Percentiles rank a stretch among this genome's conserved stretches.
These are phyloP conservation scores for Esox lucius DNA, from an alignment of 2,797 vertebrate species.

Conservation along the genomic window DNA sequence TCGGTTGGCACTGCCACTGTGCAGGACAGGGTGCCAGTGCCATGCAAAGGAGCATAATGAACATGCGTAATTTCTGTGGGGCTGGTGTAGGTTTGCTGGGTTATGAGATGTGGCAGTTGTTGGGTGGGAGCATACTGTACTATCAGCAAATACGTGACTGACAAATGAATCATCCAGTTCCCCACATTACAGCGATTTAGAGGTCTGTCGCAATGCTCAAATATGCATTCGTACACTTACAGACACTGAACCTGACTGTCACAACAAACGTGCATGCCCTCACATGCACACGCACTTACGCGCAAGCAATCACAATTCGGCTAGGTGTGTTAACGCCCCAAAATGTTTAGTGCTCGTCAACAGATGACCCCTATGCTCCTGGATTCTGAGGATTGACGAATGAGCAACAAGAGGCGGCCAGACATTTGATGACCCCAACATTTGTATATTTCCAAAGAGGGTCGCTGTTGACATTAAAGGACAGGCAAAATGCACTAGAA, in stretches of 20 bases:
- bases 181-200: conserved; percentile 64
- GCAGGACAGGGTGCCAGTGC: conserved; percentile 61
- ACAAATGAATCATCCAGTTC: conserved; percentile 86
- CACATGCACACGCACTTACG: not conserved
- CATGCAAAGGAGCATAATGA: conserved; percentile 85
- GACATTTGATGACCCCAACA: too few species aligned
- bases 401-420: too few species aligned
- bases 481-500: not conserved
- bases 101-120: conserved; percentile 91
- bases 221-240: conserved; percentile 41
- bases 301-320: not conserved
- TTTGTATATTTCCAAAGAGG: not conserved
- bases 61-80: conserved; percentile 91
- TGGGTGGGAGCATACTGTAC: conserved; percentile 76
- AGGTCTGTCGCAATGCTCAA: conserved; percentile 46
- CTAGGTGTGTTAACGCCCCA: not conserved
- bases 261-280: conserved; percentile 21
- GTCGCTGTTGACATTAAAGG: not conserved
- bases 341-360: not conserved
- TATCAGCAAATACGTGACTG: conserved; percentile 84
- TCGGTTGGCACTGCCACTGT: conserved; percentile 56
- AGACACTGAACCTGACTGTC: conserved; percentile 18
- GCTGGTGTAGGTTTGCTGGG: conserved; percentile 87
- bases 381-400: too few species aligned
- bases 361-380: too few species aligned